Evolutionary conservation across 2,113 vertebrate genomes (phyloP), one percentile per base, ranked within the genome.

Genomic region (Cephalophus harveyi): DNA sequence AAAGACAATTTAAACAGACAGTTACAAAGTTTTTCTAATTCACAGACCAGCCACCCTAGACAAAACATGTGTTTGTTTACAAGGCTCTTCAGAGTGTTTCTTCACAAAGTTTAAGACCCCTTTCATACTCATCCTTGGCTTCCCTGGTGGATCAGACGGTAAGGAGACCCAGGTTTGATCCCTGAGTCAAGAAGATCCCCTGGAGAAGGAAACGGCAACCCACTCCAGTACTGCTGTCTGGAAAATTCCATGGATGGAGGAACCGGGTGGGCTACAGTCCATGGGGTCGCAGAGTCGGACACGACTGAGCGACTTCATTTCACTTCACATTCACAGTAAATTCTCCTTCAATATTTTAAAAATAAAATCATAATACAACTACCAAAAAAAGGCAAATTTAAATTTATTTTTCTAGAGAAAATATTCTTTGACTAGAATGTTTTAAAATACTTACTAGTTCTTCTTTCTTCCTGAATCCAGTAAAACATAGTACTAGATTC

Each of bases 391-490:
- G 40, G n/a, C 6, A 48, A 97, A 76, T 67, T 87, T 81, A 52
- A 82, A 86, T 46, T 67, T 81, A 76, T 83, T 54, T 54, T 90
- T 7, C 43, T 64, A 21, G 40, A n/a, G 64, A 79, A 92, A 76
- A 36, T 23, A 62, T 43, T 59, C 36, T 57, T 48, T 85, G 33
- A 95, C 40, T 83, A 71, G 33, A 85, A 57, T 28, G 15, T 59
- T 78, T 93, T 76, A 59, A 85, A 52, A 62, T n/a, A 97, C 99
- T 99, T 98, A 99, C 99, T 97, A 99, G 98, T 98, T 99, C 99
- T 14, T 99, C 99, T 98, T 99, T 99, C 98, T 99, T 99, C 88
- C 99, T 99, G 98, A 99, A 99, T 95, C 99, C 99, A 7, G 99
- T 99, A 97, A 99, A 99, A 98, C 99, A 99, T 50, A 99, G 98